These are phyloP conservation scores for Megathymus violae DNA, from an alignment of 1,140 invertebrate species.

Conservation along the genomic window DNA sequence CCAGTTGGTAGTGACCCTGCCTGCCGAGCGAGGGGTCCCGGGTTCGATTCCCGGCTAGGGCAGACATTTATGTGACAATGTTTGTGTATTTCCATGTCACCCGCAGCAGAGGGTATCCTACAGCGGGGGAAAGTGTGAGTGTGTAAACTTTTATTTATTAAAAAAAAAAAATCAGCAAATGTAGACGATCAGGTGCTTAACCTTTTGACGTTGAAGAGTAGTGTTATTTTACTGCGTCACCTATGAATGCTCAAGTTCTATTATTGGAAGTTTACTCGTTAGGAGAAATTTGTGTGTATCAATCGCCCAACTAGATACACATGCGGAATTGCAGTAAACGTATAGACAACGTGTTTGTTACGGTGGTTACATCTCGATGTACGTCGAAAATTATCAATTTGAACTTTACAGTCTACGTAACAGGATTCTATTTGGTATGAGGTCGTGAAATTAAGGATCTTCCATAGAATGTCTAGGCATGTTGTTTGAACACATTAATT, in stretches of 20 bases:
- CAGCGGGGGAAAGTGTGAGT: too few relatives aligned
- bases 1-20: too few relatives aligned
- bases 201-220: too few relatives aligned
- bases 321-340: conserved; percentile 22
- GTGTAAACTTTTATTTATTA: too few relatives aligned
- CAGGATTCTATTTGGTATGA: background rate
- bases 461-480: conserved; percentile 28
- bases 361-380: background rate
- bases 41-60: too few relatives aligned
- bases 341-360: conserved; percentile 8
- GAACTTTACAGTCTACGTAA: background rate
- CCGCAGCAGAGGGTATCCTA: too few relatives aligned
- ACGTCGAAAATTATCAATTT: conserved; percentile 1
- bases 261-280: conserved; percentile 4
- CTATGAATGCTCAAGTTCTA: background rate
- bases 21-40: too few relatives aligned
- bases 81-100: too few relatives aligned
- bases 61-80: too few relatives aligned
- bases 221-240: too few relatives aligned
- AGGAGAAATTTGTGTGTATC: background rate
- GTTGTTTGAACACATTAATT: conserved; percentile 33
- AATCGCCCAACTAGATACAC: conserved; percentile 14
- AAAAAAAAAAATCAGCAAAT: too few relatives aligned
- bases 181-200: too few relatives aligned
- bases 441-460: conserved; percentile 8